Evolutionary conservation across 2,888 invertebrate species (phyloP).

Genomic region (Linnaemya tessellans): DNA sequence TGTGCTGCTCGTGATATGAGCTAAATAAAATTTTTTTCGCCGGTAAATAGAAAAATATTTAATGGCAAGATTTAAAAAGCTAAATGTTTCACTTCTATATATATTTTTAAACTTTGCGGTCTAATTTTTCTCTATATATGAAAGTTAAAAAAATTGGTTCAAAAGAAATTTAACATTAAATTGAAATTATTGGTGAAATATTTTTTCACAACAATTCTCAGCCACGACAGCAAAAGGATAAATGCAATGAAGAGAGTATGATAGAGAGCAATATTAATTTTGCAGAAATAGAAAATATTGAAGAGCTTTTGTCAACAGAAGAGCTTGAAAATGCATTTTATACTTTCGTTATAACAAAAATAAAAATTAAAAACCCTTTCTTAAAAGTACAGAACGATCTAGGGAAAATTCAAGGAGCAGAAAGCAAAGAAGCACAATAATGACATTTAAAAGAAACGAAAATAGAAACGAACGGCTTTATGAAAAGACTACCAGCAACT

Average conservation of each 20-base stretch:
- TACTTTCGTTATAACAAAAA: neutral
- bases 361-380: neutral
- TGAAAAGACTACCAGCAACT: slow-evolving; percentile 57
- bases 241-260: neutral
- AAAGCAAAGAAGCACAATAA: neutral
- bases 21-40: no score
- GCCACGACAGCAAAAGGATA: neutral
- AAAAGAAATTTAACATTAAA: neutral
- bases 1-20: no score
- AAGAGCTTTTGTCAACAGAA: no score
- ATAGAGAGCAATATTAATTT: slow-evolving; percentile 11
- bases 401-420: neutral
- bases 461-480: slow-evolving; percentile 43
- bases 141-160: no score
- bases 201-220: neutral
- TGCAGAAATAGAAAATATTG: slow-evolving; percentile 25
- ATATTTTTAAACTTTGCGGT: no score
- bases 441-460: slow-evolving; percentile 39
- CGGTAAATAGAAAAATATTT: no score
- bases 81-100: no score
- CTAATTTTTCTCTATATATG: no score
- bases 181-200: neutral
- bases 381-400: slow-evolving; percentile 13
- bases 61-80: no score
- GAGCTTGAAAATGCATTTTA: slow-evolving; percentile 19